phyloP scores from a whole-genome alignment of 2,888 invertebrate genomes.

The Syrphus vitripennis region DNA sequence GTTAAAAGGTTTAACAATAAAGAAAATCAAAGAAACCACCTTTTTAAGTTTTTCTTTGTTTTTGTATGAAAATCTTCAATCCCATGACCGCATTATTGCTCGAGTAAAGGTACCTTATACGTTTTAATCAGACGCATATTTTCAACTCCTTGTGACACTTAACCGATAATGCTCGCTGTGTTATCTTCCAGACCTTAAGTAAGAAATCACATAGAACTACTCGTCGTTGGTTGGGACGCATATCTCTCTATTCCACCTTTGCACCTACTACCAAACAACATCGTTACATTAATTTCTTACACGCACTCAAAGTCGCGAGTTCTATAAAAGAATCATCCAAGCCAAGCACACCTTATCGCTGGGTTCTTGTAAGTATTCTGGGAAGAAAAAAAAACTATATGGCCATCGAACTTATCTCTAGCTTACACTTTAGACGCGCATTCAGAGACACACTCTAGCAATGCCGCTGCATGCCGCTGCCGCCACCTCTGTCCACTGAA shows the following conservation, averaged over 20 bases:
- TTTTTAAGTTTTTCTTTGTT: neutral
- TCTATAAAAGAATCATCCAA: constrained; percentile 8
- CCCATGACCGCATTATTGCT: neutral
- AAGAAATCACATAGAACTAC: constrained; percentile 67
- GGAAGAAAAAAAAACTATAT: constrained; percentile 47
- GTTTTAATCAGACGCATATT: constrained; percentile 61
- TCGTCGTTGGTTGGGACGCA: neutral
- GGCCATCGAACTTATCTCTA: constrained; percentile 64
- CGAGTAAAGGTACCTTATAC: neutral
- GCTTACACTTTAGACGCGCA: constrained; percentile 61
- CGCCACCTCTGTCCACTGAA: constrained; percentile 26
- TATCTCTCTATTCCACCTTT: constrained; percentile 24
- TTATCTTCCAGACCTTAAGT: constrained; percentile 52
- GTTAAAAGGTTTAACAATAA: neutral
- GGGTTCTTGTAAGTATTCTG: neutral
- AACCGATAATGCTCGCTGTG: constrained; percentile 54
- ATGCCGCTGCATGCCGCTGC: neutral
- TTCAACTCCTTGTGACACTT: constrained; percentile 64
- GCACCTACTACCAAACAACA: constrained; percentile 51
- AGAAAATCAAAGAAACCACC: neutral
- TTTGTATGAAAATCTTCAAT: neutral
- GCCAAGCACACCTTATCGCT: constrained; percentile 57
- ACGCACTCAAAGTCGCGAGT: constrained; percentile 46
- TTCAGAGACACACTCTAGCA: constrained; percentile 43
- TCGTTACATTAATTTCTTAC: constrained; percentile 67